Evolutionary conservation across 2,113 vertebrate genomes (phyloP), one percentile per base, ranked within the genome.

Genomic region (Proterorhinus semilunaris): DNA sequence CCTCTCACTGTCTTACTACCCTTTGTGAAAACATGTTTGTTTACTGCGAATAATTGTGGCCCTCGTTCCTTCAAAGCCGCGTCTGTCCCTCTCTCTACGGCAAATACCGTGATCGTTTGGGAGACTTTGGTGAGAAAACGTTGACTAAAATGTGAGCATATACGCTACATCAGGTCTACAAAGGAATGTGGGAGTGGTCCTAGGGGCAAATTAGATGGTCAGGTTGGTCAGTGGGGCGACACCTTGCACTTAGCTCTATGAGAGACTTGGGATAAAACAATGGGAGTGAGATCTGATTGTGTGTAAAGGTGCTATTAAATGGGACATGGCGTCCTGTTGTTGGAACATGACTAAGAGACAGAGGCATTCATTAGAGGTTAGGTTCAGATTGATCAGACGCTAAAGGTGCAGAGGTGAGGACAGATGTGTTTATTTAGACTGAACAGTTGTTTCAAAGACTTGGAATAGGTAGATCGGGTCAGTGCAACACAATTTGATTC

Each of bases 11-110:
- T 78, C 63, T 81, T 79, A 85, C 87, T 90, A 90, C 42, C 4
- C 78, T 51, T 51, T 8, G 69, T 83, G 81, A 72, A 80, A 79
- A 77, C 73, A 71, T 16, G 46, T 80, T 88, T 86, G 86, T 89
- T 91, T 91, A 80, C 68, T 48, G 74, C 44, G 0, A 77, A 58
- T 92, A 92, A 93, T 93, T 92, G 88, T 68, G 87, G 87, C 77
- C 79, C 82, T 79, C 62, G 71, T 53, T 44, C 51, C 84, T 89
- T 92, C 86, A 91, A 90, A 90, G 88, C 63, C 67, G 54, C 75
- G 61, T 74, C 69, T 65, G 80, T 71, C 79, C 88, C 46, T 7
- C 7, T 8, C 46, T 47, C 11, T 13, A 36, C 59, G 68, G 81
- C 71, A 65, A 83, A 78, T 43, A 64, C 8, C 8, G 68, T 79